phyloP scores from a whole-genome alignment of 2,113 vertebrate species.

The Gnathonemus echidnorhynchus region DNA sequence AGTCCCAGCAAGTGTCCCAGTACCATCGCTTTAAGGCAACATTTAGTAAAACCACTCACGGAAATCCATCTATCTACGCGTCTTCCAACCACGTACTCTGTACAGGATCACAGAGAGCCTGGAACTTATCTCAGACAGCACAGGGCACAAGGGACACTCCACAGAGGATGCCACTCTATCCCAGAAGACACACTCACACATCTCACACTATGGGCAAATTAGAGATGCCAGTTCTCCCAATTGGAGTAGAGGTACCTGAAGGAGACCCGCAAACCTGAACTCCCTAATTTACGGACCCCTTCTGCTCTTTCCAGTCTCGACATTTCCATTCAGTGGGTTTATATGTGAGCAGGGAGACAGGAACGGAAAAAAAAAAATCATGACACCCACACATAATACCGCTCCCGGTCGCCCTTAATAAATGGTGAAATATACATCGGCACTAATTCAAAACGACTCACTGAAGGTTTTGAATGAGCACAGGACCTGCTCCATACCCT shows the following conservation, averaged over 20 bases:
- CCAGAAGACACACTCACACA: background rate
- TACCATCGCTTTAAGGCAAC: background rate
- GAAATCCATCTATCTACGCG: background rate
- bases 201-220: background rate
- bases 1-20: background rate
- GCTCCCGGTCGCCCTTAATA: background rate
- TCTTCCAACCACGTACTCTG: background rate
- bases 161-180: background rate
- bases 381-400: background rate
- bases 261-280: background rate
- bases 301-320: background rate
- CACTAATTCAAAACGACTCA: background rate
- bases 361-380: background rate
- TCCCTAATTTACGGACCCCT: background rate
- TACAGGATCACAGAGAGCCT: background rate
- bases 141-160: background rate
- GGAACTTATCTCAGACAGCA: background rate
- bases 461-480: background rate
- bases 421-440: background rate
- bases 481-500: background rate
- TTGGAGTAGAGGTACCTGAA: background rate
- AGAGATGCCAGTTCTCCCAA: background rate
- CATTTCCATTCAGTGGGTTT: background rate
- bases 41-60: background rate
- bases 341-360: background rate